These are phyloP conservation scores for Peribatodes rhomboidaria DNA, from an alignment of 2,888 invertebrate genomes.

Conservation along the genomic window DNA sequence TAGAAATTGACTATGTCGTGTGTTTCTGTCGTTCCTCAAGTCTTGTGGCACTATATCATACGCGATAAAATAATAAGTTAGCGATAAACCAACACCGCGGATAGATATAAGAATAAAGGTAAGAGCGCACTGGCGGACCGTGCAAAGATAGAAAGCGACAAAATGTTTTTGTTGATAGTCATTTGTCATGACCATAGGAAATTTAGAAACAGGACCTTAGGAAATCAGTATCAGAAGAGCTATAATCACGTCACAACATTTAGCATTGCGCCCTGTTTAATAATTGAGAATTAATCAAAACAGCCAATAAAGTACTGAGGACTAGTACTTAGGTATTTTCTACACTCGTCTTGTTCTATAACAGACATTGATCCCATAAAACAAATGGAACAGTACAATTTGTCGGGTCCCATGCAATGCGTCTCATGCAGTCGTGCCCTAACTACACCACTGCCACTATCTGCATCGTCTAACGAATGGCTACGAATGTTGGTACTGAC, in stretches of 20 bases:
- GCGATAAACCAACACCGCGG: slow-evolving; percentile 42
- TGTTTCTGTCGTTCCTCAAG: slow-evolving; percentile 28
- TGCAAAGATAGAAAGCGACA: background rate
- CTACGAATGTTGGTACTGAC: slow-evolving; percentile 25
- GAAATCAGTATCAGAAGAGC: no score
- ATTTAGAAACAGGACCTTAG: no score
- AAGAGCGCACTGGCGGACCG: background rate
- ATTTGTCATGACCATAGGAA: no score
- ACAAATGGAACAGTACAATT: background rate
- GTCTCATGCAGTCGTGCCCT: slow-evolving; percentile 1
- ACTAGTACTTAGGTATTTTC: no score
- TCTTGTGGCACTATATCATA: slow-evolving; percentile 46
- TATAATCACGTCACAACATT: no score
- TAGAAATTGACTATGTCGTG: slow-evolving; percentile 24
- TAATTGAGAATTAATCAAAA: no score
- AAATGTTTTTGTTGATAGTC: background rate
- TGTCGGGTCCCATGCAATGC: background rate
- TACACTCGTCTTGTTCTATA: no score
- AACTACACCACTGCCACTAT: slow-evolving; percentile 25
- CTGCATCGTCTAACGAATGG: slow-evolving; percentile 33
- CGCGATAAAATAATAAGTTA: slow-evolving; percentile 49
- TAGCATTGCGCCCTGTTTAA: no score
- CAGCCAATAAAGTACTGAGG: no score
- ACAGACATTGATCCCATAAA: no score
- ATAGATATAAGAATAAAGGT: slow-evolving; percentile 22